Base-by-base conservation (phyloP, 2,797 vertebrate genomes). In the Lophura swinhoii region DNA sequence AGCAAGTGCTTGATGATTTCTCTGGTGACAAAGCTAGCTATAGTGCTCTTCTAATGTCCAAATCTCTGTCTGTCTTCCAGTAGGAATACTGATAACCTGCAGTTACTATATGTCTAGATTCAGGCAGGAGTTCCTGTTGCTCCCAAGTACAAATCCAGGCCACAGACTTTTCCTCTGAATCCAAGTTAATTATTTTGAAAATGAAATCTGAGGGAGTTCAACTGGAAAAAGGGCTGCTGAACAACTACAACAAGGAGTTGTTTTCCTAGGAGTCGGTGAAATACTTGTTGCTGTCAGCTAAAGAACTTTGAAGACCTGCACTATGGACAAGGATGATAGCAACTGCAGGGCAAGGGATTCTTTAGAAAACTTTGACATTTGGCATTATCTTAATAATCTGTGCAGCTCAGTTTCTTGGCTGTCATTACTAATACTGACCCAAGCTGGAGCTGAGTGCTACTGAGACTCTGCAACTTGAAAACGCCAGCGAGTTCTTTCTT, bases 221-320 rank as follows among this genome's bases (percentile, higher is more conserved):
- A 1, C 23, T 22, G 63, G 72, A 49, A 75, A 92, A 91, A 87
- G 84, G 87, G 87, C 56, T 95, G 87, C 69, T 74, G 91, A 91
- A 80, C 56, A 72, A 4, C 39, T 37, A 26, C 0, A 0, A 64
- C 4, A 60, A 59, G 43, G 43, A 44, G 43, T 9, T 53, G 35
- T 58, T 90, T 89, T 66, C n/a, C 55, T 15, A 53, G 56, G 37
- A 41, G 60, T 22, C 86, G 59, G 41, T 44, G 56, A 33, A 75
- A 87, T 69, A 76, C 81, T 41, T 90, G 79, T 41, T 88, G 87
- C 87, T 67, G 48, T 69, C 66, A 66, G 44, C 87, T 76, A 91
- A 87, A 37, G 85, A 76, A 46, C 35, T 90, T 81, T 66, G 73
- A 81, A 74, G 48, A 58, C 43, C 83, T 85, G 33, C 66, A 37